Conservation (phyloP, 2,797 vertebrate genomes). For the Amblyopsis hoosieri region DNA sequence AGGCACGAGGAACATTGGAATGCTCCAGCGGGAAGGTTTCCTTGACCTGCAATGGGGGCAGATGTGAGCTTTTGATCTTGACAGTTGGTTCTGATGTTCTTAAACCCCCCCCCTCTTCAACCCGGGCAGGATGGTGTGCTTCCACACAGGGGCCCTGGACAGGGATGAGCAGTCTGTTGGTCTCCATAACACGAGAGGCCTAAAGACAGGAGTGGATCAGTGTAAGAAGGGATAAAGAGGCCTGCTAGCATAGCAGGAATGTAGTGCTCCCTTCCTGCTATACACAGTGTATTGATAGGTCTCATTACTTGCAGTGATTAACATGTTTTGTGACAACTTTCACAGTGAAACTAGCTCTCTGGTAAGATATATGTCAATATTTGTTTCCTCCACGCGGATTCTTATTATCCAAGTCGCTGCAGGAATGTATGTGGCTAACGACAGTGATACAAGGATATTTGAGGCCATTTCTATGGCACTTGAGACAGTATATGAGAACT, state of each 20-base stretch:
- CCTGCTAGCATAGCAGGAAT: constrained; percentile 20
- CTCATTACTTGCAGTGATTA: background rate
- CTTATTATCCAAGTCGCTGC: constrained; percentile 25
- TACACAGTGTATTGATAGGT: too few relatives aligned
- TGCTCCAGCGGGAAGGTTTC: constrained; percentile 8
- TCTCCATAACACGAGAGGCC: constrained; percentile 54
- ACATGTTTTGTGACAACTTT: constrained; percentile 15
- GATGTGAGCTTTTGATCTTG: constrained; percentile 58
- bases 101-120: constrained; percentile 2
- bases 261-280: constrained; percentile 7
- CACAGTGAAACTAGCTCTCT: constrained; percentile 23
- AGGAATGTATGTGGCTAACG: background rate
- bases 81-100: constrained; percentile 18
- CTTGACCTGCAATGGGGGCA: constrained; percentile 36
- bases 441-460: background rate
- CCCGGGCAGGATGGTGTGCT: constrained; percentile 38
- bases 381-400: constrained; percentile 34
- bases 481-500: too few relatives aligned
- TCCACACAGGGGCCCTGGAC: constrained; percentile 49
- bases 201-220: constrained; percentile 29
- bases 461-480: too few relatives aligned
- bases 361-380: constrained; percentile 43
- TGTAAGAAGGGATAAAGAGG: constrained; percentile 1
- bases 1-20: constrained; percentile 4
- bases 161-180: constrained; percentile 29